These are phyloP conservation scores for Aphidius colemani DNA, from an alignment of 2,888 invertebrate genomes.

Conservation along the genomic window DNA sequence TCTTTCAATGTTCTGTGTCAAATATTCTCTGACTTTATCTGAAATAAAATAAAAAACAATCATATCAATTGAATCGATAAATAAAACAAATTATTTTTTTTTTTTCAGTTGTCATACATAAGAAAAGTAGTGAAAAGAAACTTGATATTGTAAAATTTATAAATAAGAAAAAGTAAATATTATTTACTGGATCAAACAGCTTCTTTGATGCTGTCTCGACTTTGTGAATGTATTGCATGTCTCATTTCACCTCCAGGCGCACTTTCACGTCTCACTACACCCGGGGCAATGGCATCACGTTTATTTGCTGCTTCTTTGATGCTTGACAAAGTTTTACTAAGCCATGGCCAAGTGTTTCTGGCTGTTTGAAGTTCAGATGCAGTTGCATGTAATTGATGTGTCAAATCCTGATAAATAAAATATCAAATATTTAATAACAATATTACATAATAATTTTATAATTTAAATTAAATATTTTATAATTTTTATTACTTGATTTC, in stretches of 20 bases:
- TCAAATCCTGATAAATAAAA: slow-evolving; percentile 70
- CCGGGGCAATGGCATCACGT: slow-evolving; percentile 51
- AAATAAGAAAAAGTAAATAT: background rate
- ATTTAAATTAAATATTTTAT: background rate
- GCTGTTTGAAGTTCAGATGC: slow-evolving; percentile 75
- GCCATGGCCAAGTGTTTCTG: slow-evolving; percentile 86
- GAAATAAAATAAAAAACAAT: too few relatives aligned
- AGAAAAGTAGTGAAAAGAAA: too few relatives aligned
- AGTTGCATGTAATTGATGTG: slow-evolving; percentile 85
- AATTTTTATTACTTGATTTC: slow-evolving; percentile 73
- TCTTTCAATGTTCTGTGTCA: too few relatives aligned
- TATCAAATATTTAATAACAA: slow-evolving; percentile 1
- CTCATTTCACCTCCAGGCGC: slow-evolving; percentile 58
- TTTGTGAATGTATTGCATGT: slow-evolving; percentile 53
- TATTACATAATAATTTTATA: background rate
- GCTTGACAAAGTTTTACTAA: slow-evolving; percentile 86
- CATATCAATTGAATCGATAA: too few relatives aligned
- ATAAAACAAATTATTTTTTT: too few relatives aligned
- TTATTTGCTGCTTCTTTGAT: slow-evolving; percentile 76
- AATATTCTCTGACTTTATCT: too few relatives aligned
- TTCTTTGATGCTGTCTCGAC: slow-evolving; percentile 55
- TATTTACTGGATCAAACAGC: slow-evolving; percentile 46
- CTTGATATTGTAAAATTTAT: too few relatives aligned
- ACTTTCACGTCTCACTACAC: slow-evolving; percentile 60
- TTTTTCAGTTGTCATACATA: too few relatives aligned